Evolutionary conservation across 2,888 invertebrate genomes (phyloP).

Genomic region (Lasius fuliginosus): DNA sequence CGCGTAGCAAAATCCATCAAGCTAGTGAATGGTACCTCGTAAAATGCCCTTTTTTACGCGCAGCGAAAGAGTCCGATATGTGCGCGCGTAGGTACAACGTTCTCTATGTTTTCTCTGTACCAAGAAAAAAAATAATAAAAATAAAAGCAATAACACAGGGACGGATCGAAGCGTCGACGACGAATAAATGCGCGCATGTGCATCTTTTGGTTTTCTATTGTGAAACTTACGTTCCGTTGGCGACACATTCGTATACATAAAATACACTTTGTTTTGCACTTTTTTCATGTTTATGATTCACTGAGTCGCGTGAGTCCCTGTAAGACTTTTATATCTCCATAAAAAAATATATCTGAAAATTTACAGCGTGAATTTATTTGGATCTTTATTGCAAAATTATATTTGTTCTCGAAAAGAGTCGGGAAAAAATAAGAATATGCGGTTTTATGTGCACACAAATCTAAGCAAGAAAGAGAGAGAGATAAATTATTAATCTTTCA

Average conservation of each 20-base stretch:
- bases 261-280: background rate
- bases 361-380: background rate
- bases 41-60: slow-evolving; percentile 58
- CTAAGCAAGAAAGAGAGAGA: no score
- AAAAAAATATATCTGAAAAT: slow-evolving; percentile 13
- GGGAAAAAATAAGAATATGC: background rate
- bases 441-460: background rate
- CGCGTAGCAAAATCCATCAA: slow-evolving; percentile 51
- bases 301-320: background rate
- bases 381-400: slow-evolving; percentile 18
- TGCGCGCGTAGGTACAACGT: slow-evolving; percentile 39
- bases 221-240: slow-evolving; percentile 28
- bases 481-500: background rate
- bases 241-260: background rate
- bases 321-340: slow-evolving; percentile 7
- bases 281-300: slow-evolving; percentile 42
- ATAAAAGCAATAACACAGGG: slow-evolving; percentile 36
- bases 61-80: slow-evolving; percentile 44
- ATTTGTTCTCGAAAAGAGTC: background rate
- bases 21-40: slow-evolving; percentile 57
- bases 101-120: slow-evolving; percentile 2
- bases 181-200: slow-evolving; percentile 45
- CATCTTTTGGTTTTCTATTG: slow-evolving; percentile 19
- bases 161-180: slow-evolving; percentile 43
- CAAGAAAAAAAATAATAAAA: slow-evolving; percentile 44